phyloP scores from a whole-genome alignment of 2,797 vertebrate species.

The Tamandua tetradactyla region DNA sequence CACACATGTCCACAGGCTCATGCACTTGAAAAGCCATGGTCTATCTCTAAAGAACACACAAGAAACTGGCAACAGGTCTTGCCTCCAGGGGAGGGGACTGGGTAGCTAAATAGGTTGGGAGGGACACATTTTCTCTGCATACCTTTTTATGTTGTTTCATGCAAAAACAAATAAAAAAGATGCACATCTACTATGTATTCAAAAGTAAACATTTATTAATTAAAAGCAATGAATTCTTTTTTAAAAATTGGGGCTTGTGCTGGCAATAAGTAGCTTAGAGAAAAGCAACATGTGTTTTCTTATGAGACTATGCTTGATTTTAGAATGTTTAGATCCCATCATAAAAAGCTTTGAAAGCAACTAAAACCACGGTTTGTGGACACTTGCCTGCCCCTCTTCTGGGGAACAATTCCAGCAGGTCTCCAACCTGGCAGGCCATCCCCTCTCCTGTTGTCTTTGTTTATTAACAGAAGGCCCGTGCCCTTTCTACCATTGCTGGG shows the following conservation, averaged over 20 bases:
- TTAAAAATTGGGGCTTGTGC: background rate
- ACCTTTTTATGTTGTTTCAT: background rate
- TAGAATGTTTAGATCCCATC: background rate
- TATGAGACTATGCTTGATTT: background rate
- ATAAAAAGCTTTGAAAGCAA: background rate
- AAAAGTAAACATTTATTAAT: conserved; percentile 5
- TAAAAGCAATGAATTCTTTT: background rate
- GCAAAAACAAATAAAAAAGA: background rate
- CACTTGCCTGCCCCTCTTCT: background rate
- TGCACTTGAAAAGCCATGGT: background rate
- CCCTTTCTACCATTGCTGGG: background rate
- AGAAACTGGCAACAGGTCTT: background rate
- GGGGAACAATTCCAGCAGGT: background rate
- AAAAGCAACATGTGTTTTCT: background rate
- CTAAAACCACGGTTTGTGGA: background rate
- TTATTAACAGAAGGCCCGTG: background rate
- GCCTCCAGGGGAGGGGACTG: background rate
- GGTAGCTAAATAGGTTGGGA: background rate
- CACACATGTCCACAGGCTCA: background rate
- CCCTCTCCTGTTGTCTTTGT: background rate
- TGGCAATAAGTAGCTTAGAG: background rate
- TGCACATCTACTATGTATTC: background rate
- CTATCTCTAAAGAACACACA: background rate
- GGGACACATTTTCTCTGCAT: background rate
- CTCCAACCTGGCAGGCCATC: background rate